Evolutionary conservation across 2,113 vertebrate species (phyloP).

Genomic region (Notarius quadriscutis): DNA sequence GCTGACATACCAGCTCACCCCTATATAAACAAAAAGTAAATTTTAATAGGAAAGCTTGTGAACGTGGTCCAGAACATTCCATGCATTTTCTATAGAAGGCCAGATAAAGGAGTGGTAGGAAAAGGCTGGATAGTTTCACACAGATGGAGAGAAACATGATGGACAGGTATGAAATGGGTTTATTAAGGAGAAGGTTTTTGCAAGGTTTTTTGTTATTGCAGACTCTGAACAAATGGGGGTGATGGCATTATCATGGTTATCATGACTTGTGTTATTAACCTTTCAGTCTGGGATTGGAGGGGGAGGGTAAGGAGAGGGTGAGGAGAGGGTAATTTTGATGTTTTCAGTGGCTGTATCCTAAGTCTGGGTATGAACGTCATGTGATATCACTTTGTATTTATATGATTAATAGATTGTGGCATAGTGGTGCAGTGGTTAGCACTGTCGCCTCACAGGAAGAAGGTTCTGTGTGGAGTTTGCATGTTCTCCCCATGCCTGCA

Average conservation of each 20-base stretch:
- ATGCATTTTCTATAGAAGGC: constrained; percentile 27
- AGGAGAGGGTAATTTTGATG: constrained; percentile 7
- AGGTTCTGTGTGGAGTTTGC: too few relatives aligned
- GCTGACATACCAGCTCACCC: neutral
- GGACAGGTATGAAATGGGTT: constrained; percentile 21
- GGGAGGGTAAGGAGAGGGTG: neutral
- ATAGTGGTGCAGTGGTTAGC: too few relatives aligned
- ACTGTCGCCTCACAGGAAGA: too few relatives aligned
- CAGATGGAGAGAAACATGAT: neutral
- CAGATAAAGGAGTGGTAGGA: constrained; percentile 14
- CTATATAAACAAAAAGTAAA: neutral
- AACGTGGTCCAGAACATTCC: constrained; percentile 7
- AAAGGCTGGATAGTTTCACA: constrained; percentile 21
- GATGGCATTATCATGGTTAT: constrained; percentile 26
- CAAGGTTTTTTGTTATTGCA: constrained; percentile 21
- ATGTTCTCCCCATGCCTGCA: too few relatives aligned
- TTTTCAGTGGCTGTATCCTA: neutral
- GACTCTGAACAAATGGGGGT: constrained; percentile 30
- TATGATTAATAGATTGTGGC: neutral
- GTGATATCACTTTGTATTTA: neutral
- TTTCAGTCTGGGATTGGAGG: constrained; percentile 7
- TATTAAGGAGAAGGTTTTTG: constrained; percentile 16
- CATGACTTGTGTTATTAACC: constrained; percentile 16
- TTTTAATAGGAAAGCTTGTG: constrained; percentile 22
- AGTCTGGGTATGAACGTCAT: neutral